Evolutionary conservation across 2,797 vertebrate species (phyloP).

Genomic region (Hirundo rustica): DNA sequence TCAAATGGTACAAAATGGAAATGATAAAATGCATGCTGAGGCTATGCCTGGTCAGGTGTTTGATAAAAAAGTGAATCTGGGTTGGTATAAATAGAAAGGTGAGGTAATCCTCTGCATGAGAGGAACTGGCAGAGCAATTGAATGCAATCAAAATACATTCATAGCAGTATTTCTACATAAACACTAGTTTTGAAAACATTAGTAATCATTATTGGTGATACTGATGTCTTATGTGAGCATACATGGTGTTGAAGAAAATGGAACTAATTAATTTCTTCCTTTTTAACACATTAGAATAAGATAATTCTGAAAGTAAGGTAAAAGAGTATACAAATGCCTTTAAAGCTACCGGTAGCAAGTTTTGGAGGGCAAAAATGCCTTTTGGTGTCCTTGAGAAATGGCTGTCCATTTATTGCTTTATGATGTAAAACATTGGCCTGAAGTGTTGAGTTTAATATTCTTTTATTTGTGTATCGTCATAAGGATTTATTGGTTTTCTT

Average conservation of each 20-base stretch:
- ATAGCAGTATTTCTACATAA: neutral
- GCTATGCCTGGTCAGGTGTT: neutral
- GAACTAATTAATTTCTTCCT: neutral
- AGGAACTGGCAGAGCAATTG: neutral
- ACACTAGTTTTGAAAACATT: neutral
- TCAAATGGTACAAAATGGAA: neutral
- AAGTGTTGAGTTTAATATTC: neutral
- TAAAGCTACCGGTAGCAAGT: neutral
- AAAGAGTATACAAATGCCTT: neutral
- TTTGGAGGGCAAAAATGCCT: neutral
- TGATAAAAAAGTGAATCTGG: neutral
- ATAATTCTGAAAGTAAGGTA: neutral
- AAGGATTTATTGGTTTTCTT: neutral
- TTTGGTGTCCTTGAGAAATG: neutral
- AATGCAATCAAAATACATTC: neutral
- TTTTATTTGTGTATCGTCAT: neutral
- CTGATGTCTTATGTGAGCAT: neutral
- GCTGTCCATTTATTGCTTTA: neutral
- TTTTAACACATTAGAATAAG: neutral
- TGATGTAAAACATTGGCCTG: slow-evolving; percentile 9
- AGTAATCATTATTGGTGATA: neutral
- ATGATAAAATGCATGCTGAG: neutral
- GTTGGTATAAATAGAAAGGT: neutral
- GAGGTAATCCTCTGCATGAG: neutral
- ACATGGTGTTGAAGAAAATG: neutral